phyloP scores from a whole-genome alignment of 1,140 invertebrate genomes.

The Psilanteris sp. region DNA sequence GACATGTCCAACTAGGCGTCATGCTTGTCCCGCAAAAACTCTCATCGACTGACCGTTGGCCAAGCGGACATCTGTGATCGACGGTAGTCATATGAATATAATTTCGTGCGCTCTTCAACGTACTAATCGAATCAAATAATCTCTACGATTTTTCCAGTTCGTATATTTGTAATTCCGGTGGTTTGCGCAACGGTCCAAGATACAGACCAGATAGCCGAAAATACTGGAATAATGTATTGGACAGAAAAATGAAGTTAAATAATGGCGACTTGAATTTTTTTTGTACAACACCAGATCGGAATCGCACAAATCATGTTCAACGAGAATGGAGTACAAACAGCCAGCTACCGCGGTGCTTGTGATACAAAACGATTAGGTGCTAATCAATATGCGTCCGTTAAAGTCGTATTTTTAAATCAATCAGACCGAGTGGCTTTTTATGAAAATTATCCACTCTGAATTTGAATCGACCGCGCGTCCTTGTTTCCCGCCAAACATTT shows the following conservation, averaged over 20 bases:
- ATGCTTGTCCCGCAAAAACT: slow-evolving; percentile 38
- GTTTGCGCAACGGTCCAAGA: slow-evolving; percentile 10
- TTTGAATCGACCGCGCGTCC: too few species aligned
- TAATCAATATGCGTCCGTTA: slow-evolving; percentile 40
- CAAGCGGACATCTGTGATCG: slow-evolving; percentile 46
- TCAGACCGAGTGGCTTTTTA: slow-evolving; percentile 35
- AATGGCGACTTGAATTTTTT: too few species aligned
- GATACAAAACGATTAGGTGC: slow-evolving; percentile 42
- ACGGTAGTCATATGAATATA: slow-evolving; percentile 59
- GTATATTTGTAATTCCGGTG: slow-evolving; percentile 28
- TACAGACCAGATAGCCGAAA: slow-evolving; percentile 6
- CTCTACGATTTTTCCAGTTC: slow-evolving; percentile 48
- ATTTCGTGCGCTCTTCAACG: slow-evolving; percentile 44
- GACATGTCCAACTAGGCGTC: slow-evolving; percentile 66
- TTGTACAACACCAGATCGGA: slow-evolving; percentile 43
- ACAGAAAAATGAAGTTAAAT: too few species aligned
- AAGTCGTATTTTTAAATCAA: slow-evolving; percentile 31
- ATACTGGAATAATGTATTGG: background rate
- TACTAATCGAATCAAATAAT: slow-evolving; percentile 48
- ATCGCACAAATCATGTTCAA: slow-evolving; percentile 45
- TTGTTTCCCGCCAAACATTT: slow-evolving; percentile 31
- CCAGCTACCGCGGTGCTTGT: slow-evolving; percentile 38
- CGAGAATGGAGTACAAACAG: slow-evolving; percentile 16
- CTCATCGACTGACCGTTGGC: slow-evolving; percentile 50
- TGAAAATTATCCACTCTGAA: slow-evolving; percentile 30